Percentiles rank a stretch among this genome's conserved stretches.
Evolutionary conservation across 2,888 invertebrate species (phyloP).

Genomic region (Chloroclystis v-ata): DNA sequence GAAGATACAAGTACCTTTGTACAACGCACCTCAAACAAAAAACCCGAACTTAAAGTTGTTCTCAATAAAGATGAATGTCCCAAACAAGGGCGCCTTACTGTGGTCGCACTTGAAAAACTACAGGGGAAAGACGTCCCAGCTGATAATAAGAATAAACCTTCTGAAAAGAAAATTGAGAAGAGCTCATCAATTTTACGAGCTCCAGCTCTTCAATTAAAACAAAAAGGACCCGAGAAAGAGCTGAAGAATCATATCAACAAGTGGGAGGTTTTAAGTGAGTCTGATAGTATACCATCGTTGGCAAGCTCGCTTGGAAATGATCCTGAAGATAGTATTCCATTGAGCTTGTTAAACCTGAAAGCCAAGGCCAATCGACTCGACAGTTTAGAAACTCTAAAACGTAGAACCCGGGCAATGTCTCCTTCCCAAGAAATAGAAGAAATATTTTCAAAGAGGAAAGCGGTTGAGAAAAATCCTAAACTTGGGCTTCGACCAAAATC

Average conservation of each 20-base stretch:
- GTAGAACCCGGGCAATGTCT: conserved; percentile 77
- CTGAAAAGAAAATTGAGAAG: conserved; percentile 47
- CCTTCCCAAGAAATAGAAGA: conserved; percentile 80
- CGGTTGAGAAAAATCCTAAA: conserved; percentile 57
- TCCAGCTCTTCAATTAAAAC: conserved; percentile 65
- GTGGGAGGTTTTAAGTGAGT: conserved; percentile 80
- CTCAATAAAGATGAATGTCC: conserved; percentile 73
- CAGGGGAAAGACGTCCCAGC: conserved; percentile 67
- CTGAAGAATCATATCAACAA: conserved; percentile 66
- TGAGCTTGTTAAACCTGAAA: conserved; percentile 70
- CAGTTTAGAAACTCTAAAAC: conserved; percentile 68
- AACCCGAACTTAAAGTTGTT: conserved; percentile 68
- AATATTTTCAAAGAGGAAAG: conserved; percentile 67
- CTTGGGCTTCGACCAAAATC: conserved; percentile 63
- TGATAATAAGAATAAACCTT: conserved; percentile 46
- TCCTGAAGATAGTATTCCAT: conserved; percentile 79
- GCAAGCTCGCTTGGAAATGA: conserved; percentile 69
- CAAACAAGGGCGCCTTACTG: conserved; percentile 76
- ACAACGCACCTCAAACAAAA: conserved; percentile 75
- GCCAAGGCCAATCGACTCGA: conserved; percentile 53
- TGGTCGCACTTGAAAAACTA: conserved; percentile 79
- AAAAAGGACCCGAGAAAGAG: conserved; percentile 62
- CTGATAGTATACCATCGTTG: conserved; percentile 77
- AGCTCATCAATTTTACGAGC: conserved; percentile 63
- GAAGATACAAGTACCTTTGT: conserved; percentile 83